Percentiles rank a stretch among this genome's conserved stretches.
Conservation (phyloP, 1,140 invertebrate genomes). For the Aradophagus sp. region DNA sequence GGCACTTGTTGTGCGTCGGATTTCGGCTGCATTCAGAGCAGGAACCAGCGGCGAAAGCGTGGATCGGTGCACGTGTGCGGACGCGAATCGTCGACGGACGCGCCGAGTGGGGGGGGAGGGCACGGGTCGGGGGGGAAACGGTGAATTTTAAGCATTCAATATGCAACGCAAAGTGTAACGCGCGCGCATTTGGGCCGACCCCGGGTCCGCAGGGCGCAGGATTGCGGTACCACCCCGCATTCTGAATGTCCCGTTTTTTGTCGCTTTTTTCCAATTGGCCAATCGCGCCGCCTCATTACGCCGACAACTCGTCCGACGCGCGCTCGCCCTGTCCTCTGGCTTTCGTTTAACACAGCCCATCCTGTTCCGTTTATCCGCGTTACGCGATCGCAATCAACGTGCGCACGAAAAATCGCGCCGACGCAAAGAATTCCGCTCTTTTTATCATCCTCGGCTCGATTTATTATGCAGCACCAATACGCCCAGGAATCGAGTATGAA, state of each 20-base stretch:
- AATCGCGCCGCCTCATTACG: conserved; percentile 47
- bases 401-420: too few relatives aligned
- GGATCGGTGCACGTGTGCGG: too few relatives aligned
- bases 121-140: conserved; percentile 8
- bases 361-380: conserved; percentile 4
- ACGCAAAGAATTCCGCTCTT: too few relatives aligned
- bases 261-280: conserved; percentile 56
- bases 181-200: conserved; percentile 58
- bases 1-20: too few relatives aligned
- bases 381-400: neutral
- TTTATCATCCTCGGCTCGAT: too few relatives aligned
- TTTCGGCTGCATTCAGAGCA: too few relatives aligned
- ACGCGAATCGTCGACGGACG: too few relatives aligned
- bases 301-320: conserved; percentile 33
- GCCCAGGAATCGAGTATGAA: too few relatives aligned
- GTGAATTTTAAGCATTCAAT: conserved; percentile 49
- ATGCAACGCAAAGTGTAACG: conserved; percentile 63
- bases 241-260: conserved; percentile 54
- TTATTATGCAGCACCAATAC: too few relatives aligned
- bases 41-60: too few relatives aligned
- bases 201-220: conserved; percentile 45
- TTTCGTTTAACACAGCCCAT: conserved; percentile 32
- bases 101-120: conserved; percentile 13
- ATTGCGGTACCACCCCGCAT: conserved; percentile 55
- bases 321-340: conserved; percentile 12